Percentiles rank a stretch among this genome's conserved stretches.
Conservation (phyloP, 2,113 vertebrate genomes). For the Dicentrarchus labrax region DNA sequence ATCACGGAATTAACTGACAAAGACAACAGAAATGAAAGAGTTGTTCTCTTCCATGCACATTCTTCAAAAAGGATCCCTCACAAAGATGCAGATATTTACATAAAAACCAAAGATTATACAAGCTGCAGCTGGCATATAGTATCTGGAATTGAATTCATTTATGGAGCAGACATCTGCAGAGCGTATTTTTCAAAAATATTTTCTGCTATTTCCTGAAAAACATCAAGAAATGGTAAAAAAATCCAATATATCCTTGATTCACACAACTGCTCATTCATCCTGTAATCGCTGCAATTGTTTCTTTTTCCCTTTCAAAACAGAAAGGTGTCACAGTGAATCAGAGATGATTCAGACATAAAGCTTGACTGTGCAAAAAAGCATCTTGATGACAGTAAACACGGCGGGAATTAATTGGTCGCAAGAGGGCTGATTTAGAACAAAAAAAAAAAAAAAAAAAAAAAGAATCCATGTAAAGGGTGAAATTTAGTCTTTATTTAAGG, state of each 20-base stretch:
- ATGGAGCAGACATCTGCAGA: slow-evolving; percentile 31
- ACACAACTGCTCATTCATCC: slow-evolving; percentile 21
- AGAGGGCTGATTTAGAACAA: not conserved
- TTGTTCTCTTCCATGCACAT: slow-evolving; percentile 16
- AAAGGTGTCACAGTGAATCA: slow-evolving; percentile 5
- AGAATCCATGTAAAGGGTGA: not conserved
- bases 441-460: not conserved
- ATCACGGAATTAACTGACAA: slow-evolving; percentile 1
- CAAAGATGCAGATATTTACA: slow-evolving; percentile 39
- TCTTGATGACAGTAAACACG: not conserved
- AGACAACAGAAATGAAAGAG: slow-evolving; percentile 1
- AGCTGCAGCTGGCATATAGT: slow-evolving; percentile 45
- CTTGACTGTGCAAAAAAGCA: not conserved
- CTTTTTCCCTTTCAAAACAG: slow-evolving; percentile 18
- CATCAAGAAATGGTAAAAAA: slow-evolving; percentile 11
- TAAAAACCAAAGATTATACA: slow-evolving; percentile 35
- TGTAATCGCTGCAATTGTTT: slow-evolving; percentile 22
- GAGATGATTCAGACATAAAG: slow-evolving; percentile 10
- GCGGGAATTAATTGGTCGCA: slow-evolving; percentile 11
- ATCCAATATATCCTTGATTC: not conserved
- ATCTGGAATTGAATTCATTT: slow-evolving; percentile 31
- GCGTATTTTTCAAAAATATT: not conserved
- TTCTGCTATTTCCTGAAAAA: slow-evolving; percentile 32
- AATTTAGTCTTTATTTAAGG: not conserved
- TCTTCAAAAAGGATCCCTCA: not conserved